Evolutionary conservation across 2,113 vertebrate genomes (phyloP), one percentile per base, ranked within the genome.

Genomic region (Clarias macrocephalus): DNA sequence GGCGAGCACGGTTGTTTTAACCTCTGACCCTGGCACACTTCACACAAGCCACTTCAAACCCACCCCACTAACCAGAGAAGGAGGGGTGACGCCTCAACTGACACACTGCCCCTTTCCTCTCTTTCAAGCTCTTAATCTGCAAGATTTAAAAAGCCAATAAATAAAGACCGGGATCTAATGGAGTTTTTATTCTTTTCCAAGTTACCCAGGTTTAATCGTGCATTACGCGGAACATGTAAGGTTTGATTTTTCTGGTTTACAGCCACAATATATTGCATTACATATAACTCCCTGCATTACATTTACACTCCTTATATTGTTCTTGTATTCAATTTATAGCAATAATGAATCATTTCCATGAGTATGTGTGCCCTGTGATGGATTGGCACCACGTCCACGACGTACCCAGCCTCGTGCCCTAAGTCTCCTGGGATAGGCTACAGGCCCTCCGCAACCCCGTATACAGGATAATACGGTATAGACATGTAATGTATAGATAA

Each of bases 41-140:
- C 93, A 93, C 92, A 94, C 91, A 93, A 95, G 92, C 94, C 93
- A 94, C 94, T 94, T 94, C 92, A 94, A 94, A 94, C 90, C 89
- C 89, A 90, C 76, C 91, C 91, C 89, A 91, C 81, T 91, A 92
- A 62, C 65, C 88, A 84, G 79, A 88, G 72, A 57, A 48, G 81
- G 75, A 59, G 85, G 73, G 79, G 63, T 56, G 57, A 52, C 25
- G 18, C 52, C 85, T 80, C 52, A 18, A 48, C 42, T 86, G 66
- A 84, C 77, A 65, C 80, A 21, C 65, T 68, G 57, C 37, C 59
- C 57, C 65, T 54, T 57, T 77, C 79, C 80, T 81, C 89, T 54
- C n/a, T 91, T 88, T 87, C 89, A 84, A 84, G 82, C 37, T 37
- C 70, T 65, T 76, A 82, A 83, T 59, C 86, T 56, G 15, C 70